These are phyloP conservation scores for Dorcus parallelipipedus DNA, from an alignment of 2,888 invertebrate species.

Conservation along the genomic window DNA sequence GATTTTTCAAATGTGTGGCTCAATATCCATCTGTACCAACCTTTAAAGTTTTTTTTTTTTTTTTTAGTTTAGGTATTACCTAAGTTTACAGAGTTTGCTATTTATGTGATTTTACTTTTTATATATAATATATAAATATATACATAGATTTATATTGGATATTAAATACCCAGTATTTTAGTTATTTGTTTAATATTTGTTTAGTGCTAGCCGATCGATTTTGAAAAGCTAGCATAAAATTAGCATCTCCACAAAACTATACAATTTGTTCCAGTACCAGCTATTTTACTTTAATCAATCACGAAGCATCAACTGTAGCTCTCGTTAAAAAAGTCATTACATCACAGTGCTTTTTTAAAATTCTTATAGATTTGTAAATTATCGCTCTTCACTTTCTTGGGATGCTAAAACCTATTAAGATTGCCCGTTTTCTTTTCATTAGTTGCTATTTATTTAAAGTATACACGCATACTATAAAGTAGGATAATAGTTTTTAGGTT, in stretches of 20 bases:
- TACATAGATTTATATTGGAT: constrained; percentile 30
- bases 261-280: constrained; percentile 4
- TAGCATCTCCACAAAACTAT: constrained; percentile 29
- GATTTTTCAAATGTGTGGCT: constrained; percentile 20
- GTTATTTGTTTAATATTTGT: constrained; percentile 19
- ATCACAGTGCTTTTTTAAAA: no score
- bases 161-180: constrained; percentile 42
- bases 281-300: constrained; percentile 1
- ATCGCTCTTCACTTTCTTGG: no score
- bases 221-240: constrained; percentile 29
- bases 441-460: no score
- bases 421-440: no score
- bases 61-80: constrained; percentile 9
- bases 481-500: constrained; percentile 5
- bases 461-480: no score
- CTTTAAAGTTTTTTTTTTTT: constrained; percentile 8
- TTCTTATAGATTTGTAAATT: no score
- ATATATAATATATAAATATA: constrained; percentile 28
- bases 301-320: background rate
- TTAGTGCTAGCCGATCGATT: constrained; percentile 27
- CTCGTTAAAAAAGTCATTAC: no score
- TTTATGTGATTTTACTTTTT: constrained; percentile 32
- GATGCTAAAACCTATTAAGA: no score
- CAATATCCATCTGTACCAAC: constrained; percentile 20
- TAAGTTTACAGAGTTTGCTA: constrained; percentile 24